These are phyloP conservation scores for Amphimedon queenslandica DNA, from an alignment of 37 sponge, comb jelly and placozoan genomes.

Conservation along the genomic window DNA sequence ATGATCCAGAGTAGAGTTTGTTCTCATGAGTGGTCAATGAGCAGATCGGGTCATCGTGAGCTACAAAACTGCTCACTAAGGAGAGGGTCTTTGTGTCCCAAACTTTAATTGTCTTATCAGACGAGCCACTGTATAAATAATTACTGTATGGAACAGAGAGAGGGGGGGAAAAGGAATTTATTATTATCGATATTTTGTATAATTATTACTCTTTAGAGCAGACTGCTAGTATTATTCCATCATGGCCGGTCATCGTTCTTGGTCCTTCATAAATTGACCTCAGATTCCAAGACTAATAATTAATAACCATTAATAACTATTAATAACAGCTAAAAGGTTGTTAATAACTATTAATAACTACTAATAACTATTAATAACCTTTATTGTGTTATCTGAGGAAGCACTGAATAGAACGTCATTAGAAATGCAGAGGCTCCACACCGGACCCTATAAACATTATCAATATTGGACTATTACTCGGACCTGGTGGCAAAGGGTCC, in stretches of 20 bases:
- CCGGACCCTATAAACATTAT: constrained; percentile 61
- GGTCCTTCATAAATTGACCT: constrained; percentile 54
- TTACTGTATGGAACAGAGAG: constrained; percentile 22
- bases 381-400: constrained; percentile 90
- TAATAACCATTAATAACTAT: background rate
- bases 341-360: background rate
- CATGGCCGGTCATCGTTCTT: constrained; percentile 79
- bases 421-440: constrained; percentile 69
- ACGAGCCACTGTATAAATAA: constrained; percentile 76
- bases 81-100: constrained; percentile 67
- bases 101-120: constrained; percentile 83
- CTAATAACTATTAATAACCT: constrained; percentile 35
- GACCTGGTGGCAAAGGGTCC: background rate
- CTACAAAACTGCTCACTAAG: constrained; percentile 39
- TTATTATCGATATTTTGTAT: background rate
- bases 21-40: constrained; percentile 59
- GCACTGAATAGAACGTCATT: constrained; percentile 84
- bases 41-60: constrained; percentile 86
- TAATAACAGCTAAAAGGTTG: background rate
- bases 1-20: constrained; percentile 85
- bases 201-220: constrained; percentile 58
- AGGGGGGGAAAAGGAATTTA: no score
- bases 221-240: constrained; percentile 83
- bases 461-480: no score
- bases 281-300: constrained; percentile 79